Conservation (phyloP, 2,113 vertebrate species). For the Podilymbus podiceps region DNA sequence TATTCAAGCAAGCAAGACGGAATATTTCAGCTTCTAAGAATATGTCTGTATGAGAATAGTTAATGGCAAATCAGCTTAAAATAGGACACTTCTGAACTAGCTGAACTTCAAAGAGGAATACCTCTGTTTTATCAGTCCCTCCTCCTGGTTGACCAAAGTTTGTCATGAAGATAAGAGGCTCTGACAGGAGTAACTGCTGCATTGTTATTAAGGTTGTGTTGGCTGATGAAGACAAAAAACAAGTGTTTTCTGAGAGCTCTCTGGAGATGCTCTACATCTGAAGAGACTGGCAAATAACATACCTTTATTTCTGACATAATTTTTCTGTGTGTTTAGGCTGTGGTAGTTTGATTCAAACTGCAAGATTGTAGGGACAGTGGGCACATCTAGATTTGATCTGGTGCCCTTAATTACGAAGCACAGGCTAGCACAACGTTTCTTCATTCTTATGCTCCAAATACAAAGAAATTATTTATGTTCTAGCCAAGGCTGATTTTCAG, state of each 20-base stretch:
- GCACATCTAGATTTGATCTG: background rate
- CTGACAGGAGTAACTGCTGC: background rate
- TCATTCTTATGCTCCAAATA: background rate
- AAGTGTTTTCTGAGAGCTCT: background rate
- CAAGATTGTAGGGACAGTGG: background rate
- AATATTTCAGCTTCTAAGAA: background rate
- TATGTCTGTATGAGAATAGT: background rate
- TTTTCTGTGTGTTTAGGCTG: background rate
- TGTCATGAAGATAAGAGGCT: background rate
- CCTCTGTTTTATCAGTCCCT: background rate
- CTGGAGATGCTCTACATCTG: background rate
- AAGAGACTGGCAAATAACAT: background rate
- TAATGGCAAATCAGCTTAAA: background rate
- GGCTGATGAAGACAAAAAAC: background rate
- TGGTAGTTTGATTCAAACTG: background rate
- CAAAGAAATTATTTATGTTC: background rate
- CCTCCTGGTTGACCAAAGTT: background rate
- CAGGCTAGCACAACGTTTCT: background rate
- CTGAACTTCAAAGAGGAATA: background rate
- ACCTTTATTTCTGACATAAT: background rate
- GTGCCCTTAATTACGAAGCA: background rate
- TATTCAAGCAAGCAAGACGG: background rate
- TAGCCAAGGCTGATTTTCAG: background rate
- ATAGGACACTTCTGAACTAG: background rate
- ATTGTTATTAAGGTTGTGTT: background rate